Evolutionary conservation across 1,140 invertebrate genomes (phyloP).

Genomic region (Oryctes rhinoceros): DNA sequence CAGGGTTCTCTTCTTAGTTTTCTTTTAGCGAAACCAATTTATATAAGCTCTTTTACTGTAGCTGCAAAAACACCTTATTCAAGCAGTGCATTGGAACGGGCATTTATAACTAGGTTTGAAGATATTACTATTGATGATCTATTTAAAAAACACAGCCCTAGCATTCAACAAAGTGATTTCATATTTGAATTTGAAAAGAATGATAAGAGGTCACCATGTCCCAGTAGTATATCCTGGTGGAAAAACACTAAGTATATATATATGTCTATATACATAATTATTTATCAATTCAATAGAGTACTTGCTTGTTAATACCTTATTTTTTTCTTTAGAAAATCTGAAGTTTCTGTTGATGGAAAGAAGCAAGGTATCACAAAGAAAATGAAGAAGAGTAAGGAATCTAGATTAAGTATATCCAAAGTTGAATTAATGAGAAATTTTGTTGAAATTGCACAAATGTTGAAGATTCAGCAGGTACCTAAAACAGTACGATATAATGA

Average conservation of each 20-base stretch:
- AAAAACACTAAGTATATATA: constrained; percentile 46
- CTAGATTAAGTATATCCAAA: constrained; percentile 70
- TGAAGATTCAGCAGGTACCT: neutral
- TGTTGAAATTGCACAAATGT: constrained; percentile 8
- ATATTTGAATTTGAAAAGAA: constrained; percentile 63
- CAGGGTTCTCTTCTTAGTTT: constrained; percentile 81
- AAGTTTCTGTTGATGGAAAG: constrained; percentile 81
- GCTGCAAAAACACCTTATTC: constrained; percentile 73
- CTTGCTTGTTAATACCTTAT: neutral
- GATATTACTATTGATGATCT: neutral
- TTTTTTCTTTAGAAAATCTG: constrained; percentile 66
- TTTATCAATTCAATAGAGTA: no score
- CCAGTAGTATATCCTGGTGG: constrained; percentile 71
- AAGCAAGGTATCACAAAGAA: constrained; percentile 85
- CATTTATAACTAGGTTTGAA: constrained; percentile 65
- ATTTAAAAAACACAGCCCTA: constrained; percentile 47
- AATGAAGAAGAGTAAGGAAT: constrained; percentile 64
- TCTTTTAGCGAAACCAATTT: constrained; percentile 74
- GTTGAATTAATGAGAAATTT: constrained; percentile 65
- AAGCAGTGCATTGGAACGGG: constrained; percentile 71
- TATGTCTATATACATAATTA: no score
- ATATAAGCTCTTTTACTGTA: constrained; percentile 76
- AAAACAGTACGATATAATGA: neutral
- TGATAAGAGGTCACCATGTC: constrained; percentile 64
- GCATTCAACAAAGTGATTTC: constrained; percentile 57